Evolutionary conservation across 2,797 vertebrate species (phyloP), one percentile per base, ranked within the genome.

Genomic region (Pelochelys cantorii): DNA sequence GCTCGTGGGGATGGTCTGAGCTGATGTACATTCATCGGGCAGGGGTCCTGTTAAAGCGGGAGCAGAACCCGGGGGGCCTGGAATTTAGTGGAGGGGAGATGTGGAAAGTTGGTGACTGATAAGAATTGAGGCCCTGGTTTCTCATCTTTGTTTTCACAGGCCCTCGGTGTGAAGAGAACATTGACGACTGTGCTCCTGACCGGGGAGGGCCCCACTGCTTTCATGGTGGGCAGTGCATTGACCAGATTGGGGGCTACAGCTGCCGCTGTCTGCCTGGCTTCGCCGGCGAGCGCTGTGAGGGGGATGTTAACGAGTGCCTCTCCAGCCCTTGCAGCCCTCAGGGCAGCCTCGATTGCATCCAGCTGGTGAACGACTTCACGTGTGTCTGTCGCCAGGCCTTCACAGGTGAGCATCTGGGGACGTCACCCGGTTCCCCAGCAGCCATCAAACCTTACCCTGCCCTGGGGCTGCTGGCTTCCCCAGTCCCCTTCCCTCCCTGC

Each of bases 301-400:
- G 99, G 0, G 99, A 99, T 95, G 98, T 99, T 91, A 99, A 99
- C 0, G 99, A 99, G 94, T 99, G 99, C 92, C 98, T 98, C 8
- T 98, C 99, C 22, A 97, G 71, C 71, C 99, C 99, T 14, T 99
- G 99, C 96, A 97, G 98, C 87, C 65, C 97, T 1, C 95, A 97
- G 2, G 99, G 99, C 55, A 99, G 98, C 92, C 98, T 99, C 8
- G 99, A 99, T 97, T 99, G 99, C 75, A 95, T 99, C 13, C 99
- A 99, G 96, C 97, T 98, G 57, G 97, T 96, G 90, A 99, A 99
- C 1, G 98, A 99, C 93, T 99, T 99, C 88, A 97, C 95, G n/a
- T 99, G 99, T 75, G 96, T 98, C 95, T 99, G 99, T 94, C 99
- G 98, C 20, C 98, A 98, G 0, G 98, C 99, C 88, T 99, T 98